Evolutionary conservation across 1,140 invertebrate species (phyloP), one percentile per base, ranked within the genome.

Genomic region (Gryllus bimaculatus): DNA sequence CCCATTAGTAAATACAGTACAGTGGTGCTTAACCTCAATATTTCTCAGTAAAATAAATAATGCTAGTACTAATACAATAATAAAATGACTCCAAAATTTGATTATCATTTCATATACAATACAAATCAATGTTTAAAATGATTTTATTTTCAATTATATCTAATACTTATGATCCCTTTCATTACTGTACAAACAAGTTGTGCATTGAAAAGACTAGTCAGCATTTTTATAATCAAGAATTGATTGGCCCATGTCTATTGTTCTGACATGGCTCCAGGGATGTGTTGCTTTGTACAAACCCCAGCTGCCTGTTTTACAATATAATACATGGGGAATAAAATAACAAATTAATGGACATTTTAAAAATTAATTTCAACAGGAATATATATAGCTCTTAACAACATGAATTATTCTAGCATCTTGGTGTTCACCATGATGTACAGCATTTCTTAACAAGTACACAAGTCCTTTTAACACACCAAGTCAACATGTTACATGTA

Each of bases 401-500:
- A 66, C 54, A 66, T 66, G 54, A 13, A 75, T 75, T 75, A 75
- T 21, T 26, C 74, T 75, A 75, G 74, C 74, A 21, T 26, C 74
- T 75, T 26, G 20, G 74, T 21, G 47, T 75, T 21, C 20, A 21
- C 74, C 20, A 47, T 75, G 20, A 26, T 75, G 20, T 26, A 75
- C 74, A 75, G 20, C 20, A 75, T 75, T 18, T 20, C 15, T 73
- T 26, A 26, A 47, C 74, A 75, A 26, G 47, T 21, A 26, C 74
- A 47, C 20, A 26, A 75, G 20, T 26, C 74, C 74, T 21, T 39
- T 26, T 18, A 49, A 78, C n/a, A 74, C 47, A 74, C 26, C 47
- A 39, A 21, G 78, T 78, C 78, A 78, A 78, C 26, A 74, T 12
- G 78, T 49, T 78, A 73, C 73, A 78, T n/a, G 73, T 74, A 78